Evolutionary conservation across 2,888 invertebrate genomes (phyloP).

Genomic region (Hedychridium roseum): DNA sequence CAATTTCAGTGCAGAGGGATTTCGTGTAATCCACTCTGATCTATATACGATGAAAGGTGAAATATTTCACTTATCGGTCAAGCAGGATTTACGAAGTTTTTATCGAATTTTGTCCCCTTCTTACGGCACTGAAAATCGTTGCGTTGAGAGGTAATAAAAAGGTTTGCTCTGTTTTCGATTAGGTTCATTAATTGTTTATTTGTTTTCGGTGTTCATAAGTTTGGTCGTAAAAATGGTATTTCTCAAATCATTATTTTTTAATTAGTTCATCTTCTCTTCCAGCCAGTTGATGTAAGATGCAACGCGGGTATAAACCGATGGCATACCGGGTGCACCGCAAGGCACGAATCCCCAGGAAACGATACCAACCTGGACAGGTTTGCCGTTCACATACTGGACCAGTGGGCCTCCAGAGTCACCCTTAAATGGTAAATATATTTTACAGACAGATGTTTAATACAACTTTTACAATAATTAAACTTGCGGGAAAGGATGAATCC

Average conservation of each 20-base stretch:
- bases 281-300: conserved; percentile 63
- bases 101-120: no score
- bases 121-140: no score
- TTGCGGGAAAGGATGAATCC: background rate
- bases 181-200: no score
- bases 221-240: no score
- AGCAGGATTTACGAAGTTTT: no score
- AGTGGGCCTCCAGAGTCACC: conserved; percentile 68
- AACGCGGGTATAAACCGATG: conserved; percentile 64
- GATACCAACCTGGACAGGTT: conserved; percentile 59
- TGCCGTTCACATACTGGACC: conserved; percentile 50
- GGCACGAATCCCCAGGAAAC: conserved; percentile 67
- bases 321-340: conserved; percentile 59
- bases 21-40: no score
- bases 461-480: background rate
- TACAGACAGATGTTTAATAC: background rate
- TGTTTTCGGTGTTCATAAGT: no score
- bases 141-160: no score
- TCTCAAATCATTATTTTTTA: background rate
- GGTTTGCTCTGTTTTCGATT: no score
- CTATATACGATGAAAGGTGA: no score
- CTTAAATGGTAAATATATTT: conserved; percentile 51
- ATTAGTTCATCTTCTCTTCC: conserved; percentile 10
- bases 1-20: no score
- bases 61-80: no score